Percentiles rank a stretch among this genome's conserved stretches.
Evolutionary conservation across 2,888 invertebrate genomes (phyloP).

Genomic region (Epistrophella euchroma): DNA sequence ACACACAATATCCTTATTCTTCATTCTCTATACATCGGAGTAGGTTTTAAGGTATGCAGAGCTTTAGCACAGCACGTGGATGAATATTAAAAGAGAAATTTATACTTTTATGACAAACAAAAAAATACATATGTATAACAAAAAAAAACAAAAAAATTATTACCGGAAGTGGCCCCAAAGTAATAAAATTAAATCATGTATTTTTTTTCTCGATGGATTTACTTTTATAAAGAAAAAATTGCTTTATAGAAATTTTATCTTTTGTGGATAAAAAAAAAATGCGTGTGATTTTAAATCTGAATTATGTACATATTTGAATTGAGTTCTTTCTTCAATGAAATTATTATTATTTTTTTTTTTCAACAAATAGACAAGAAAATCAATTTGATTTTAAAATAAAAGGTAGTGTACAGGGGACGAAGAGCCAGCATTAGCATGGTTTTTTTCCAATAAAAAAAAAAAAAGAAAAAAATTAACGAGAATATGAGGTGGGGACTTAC

Average conservation of each 20-base stretch:
- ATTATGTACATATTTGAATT: neutral
- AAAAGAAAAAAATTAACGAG: too few species aligned
- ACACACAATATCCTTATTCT: slow-evolving; percentile 4
- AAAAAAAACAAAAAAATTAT: neutral
- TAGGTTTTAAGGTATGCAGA: neutral
- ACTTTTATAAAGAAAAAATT: neutral
- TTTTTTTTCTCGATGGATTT: neutral
- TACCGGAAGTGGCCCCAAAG: slow-evolving; percentile 12
- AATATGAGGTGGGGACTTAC: too few species aligned
- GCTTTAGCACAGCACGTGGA: slow-evolving; percentile 6
- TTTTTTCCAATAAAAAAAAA: too few species aligned
- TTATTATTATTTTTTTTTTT: neutral
- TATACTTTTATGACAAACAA: slow-evolving; percentile 15
- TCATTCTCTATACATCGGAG: neutral
- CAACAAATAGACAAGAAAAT: neutral
- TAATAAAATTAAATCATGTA: slow-evolving; percentile 36
- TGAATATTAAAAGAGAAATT: slow-evolving; percentile 11
- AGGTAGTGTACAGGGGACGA: too few species aligned
- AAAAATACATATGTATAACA: neutral
- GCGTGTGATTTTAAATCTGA: neutral
- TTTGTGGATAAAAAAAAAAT: neutral
- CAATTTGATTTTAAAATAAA: neutral
- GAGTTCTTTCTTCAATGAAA: neutral
- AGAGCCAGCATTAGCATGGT: too few species aligned
- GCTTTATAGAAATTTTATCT: neutral